A percentile compares a stretch with the other conserved stretches of the same genome.
phyloP scores from a whole-genome alignment of 1,140 invertebrate genomes.

The Drosophila melanica region DNA sequence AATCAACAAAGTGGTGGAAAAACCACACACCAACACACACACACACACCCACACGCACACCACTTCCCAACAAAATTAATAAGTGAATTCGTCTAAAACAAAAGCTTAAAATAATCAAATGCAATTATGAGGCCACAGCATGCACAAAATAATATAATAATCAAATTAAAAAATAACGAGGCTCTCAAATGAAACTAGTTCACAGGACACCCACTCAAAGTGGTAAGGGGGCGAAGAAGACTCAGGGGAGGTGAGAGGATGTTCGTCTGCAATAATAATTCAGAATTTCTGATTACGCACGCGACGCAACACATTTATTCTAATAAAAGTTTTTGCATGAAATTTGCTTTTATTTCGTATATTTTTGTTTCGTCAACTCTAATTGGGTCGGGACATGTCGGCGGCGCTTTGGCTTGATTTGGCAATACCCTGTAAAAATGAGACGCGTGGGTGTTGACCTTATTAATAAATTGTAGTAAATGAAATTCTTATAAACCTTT shows the following conservation, averaged over 20 bases:
- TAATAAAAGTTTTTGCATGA: slow-evolving; percentile 38
- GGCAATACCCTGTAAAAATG: slow-evolving; percentile 14
- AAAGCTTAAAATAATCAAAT: slow-evolving; percentile 43
- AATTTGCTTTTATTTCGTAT: slow-evolving; percentile 15
- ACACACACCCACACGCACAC: background rate
- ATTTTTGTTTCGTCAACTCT: slow-evolving; percentile 7
- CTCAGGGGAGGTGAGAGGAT: background rate
- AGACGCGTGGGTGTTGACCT: too few species aligned
- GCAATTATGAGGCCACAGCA: slow-evolving; percentile 50
- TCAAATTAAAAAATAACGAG: slow-evolving; percentile 44
- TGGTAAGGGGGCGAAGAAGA: too few species aligned
- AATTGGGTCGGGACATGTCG: slow-evolving; percentile 51
- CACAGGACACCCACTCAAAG: slow-evolving; percentile 15
- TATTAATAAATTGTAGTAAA: too few species aligned
- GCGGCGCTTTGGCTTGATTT: background rate
- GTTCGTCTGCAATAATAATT: slow-evolving; percentile 31
- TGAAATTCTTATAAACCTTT: too few species aligned
- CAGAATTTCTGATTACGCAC: slow-evolving; percentile 43
- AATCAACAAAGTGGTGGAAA: slow-evolving; percentile 62
- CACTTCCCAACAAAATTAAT: background rate
- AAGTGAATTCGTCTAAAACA: slow-evolving; percentile 16
- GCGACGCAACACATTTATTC: slow-evolving; percentile 37
- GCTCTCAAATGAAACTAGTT: background rate
- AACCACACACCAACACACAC: slow-evolving; percentile 35
- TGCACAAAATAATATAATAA: slow-evolving; percentile 8